Conservation (phyloP, 1,140 invertebrate genomes). For the Psilanteris sp. region DNA sequence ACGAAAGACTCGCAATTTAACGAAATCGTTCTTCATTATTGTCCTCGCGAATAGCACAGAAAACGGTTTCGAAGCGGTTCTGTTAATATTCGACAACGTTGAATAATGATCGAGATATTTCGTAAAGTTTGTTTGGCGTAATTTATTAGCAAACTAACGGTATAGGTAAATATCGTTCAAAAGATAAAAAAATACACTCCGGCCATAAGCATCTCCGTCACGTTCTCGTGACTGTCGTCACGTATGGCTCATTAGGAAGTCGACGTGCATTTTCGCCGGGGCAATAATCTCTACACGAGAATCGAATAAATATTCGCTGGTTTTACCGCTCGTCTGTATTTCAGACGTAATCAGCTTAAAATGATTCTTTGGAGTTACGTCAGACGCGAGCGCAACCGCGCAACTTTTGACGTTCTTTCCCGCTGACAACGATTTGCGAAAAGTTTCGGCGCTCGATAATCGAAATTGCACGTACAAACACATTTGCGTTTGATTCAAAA, state of each 20-base stretch:
- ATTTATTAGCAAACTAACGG: slow-evolving; percentile 8
- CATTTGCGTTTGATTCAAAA: too few relatives aligned
- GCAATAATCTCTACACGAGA: slow-evolving; percentile 57
- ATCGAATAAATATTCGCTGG: slow-evolving; percentile 53
- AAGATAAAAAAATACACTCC: slow-evolving; percentile 10
- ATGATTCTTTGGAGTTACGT: slow-evolving; percentile 23
- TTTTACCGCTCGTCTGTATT: slow-evolving; percentile 25
- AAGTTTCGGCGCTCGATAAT: too few relatives aligned
- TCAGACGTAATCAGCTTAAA: slow-evolving; percentile 29
- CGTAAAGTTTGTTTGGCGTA: not conserved
- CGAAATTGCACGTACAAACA: too few relatives aligned
- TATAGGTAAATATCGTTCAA: slow-evolving; percentile 4
- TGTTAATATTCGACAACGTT: too few relatives aligned
- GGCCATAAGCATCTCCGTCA: slow-evolving; percentile 46
- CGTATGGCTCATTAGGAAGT: slow-evolving; percentile 58
- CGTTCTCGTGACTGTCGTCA: slow-evolving; percentile 57
- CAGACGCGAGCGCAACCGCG: not conserved
- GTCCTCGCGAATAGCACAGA: too few relatives aligned
- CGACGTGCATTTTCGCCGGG: slow-evolving; percentile 49
- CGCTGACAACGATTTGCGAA: too few relatives aligned
- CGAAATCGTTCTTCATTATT: too few relatives aligned
- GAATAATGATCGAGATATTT: too few relatives aligned
- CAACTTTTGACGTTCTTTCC: too few relatives aligned
- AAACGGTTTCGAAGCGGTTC: too few relatives aligned
- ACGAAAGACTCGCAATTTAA: too few relatives aligned